phyloP scores from a whole-genome alignment of 2,888 invertebrate species.

The Brachyptera risi region DNA sequence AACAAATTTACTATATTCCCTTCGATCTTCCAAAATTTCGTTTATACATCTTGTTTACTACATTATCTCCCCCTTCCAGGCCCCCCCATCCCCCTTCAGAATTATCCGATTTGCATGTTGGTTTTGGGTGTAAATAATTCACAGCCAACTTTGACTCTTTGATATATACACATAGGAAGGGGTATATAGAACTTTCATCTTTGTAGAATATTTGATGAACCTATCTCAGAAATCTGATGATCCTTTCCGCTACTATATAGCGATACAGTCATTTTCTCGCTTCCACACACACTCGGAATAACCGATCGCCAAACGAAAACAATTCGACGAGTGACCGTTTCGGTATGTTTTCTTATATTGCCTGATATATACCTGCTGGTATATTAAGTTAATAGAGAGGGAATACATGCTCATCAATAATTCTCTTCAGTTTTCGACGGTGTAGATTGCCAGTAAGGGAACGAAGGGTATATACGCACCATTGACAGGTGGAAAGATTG shows the following conservation, averaged over 20 bases:
- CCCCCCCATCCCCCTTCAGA: background rate
- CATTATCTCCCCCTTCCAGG: background rate
- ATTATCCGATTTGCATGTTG: conserved; percentile 4
- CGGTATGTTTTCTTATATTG: background rate
- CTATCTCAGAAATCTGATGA: conserved; percentile 3
- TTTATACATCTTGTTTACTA: no score
- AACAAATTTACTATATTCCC: no score
- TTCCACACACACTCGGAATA: no score
- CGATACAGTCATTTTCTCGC: no score
- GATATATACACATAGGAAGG: background rate
- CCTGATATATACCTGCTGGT: background rate
- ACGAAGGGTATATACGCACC: background rate
- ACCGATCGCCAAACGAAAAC: no score
- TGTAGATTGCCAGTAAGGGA: background rate
- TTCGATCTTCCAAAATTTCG: no score
- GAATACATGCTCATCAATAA: conserved; percentile 19
- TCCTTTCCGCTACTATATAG: no score
- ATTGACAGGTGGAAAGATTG: conserved; percentile 30
- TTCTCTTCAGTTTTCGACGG: conserved; percentile 11
- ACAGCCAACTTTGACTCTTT: background rate
- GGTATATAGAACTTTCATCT: conserved; percentile 3
- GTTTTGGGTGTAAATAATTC: background rate
- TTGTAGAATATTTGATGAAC: conserved; percentile 11
- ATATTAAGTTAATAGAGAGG: conserved; percentile 19
- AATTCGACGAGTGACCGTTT: no score